Evolutionary conservation across 1,140 invertebrate genomes (phyloP).

Genomic region (Brachionus rotundiformis): DNA sequence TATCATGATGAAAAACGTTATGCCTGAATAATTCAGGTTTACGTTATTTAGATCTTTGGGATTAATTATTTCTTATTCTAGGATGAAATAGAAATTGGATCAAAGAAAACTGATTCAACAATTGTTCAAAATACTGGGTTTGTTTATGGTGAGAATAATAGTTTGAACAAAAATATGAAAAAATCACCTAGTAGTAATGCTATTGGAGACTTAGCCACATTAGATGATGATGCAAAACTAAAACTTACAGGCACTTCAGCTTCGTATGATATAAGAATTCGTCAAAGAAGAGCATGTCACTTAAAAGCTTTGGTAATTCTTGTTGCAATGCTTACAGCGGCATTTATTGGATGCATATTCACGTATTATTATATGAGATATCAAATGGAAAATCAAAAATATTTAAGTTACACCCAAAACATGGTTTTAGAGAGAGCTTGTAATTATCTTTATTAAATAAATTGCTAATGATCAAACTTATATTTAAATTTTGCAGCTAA

Average conservation of each 20-base stretch:
- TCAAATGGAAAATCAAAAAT: conserved; percentile 4
- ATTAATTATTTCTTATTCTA: not conserved
- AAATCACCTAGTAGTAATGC: conserved; percentile 27
- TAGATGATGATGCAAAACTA: conserved; percentile 6
- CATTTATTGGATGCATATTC: conserved; percentile 36
- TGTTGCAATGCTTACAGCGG: conserved; percentile 18
- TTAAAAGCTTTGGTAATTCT: conserved; percentile 23
- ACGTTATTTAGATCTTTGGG: too few relatives aligned
- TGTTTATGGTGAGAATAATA: conserved; percentile 1
- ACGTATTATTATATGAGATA: conserved; percentile 45
- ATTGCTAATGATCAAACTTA: too few relatives aligned
- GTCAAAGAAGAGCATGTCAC: conserved; percentile 44
- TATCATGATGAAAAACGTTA: too few relatives aligned
- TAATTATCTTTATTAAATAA: conserved; percentile 7
- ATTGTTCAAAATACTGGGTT: conserved; percentile 24
- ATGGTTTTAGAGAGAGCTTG: conserved; percentile 35
- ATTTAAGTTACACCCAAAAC: conserved; percentile 36
- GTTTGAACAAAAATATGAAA: not conserved
- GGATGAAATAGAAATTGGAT: conserved; percentile 25
- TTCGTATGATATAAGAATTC: conserved; percentile 46
- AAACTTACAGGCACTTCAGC: not conserved
- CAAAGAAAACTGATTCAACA: not conserved
- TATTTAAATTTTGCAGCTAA: conserved; percentile 40
- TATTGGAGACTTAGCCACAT: not conserved
- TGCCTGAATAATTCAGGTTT: too few relatives aligned